Percentiles rank a stretch among this genome's conserved stretches.
Evolutionary conservation across 2,888 invertebrate species (phyloP).

Genomic region (Tiphia femorata): DNA sequence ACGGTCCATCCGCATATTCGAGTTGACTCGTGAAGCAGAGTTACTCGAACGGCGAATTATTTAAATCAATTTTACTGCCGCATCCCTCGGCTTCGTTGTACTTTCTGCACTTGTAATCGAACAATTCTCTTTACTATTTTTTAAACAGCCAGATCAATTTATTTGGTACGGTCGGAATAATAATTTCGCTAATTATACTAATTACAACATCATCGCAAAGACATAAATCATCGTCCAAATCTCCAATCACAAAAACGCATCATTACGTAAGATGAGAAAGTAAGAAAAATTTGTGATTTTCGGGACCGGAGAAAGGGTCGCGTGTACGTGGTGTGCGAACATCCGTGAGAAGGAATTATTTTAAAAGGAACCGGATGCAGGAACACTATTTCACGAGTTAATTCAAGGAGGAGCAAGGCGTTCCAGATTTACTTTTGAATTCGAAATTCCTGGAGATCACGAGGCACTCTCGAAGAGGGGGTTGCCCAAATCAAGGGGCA

Average conservation of each 20-base stretch:
- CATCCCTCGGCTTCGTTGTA: no score
- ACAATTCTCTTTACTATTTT: no score
- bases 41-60: no score
- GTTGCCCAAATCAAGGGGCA: no score
- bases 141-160: no score
- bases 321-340: background rate
- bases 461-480: no score
- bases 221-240: background rate
- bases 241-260: no score
- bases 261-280: background rate
- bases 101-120: background rate
- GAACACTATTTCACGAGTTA: background rate
- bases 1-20: no score
- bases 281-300: background rate
- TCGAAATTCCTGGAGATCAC: background rate
- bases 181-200: no score
- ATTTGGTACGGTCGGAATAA: background rate
- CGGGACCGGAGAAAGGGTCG: background rate
- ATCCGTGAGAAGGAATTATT: background rate
- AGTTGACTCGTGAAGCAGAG: no score
- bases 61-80: no score
- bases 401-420: background rate
- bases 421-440: background rate
- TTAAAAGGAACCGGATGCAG: background rate
- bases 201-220: no score